Evolutionary conservation across 2,113 vertebrate genomes (phyloP).

Genomic region (Apodemus speciosus): DNA sequence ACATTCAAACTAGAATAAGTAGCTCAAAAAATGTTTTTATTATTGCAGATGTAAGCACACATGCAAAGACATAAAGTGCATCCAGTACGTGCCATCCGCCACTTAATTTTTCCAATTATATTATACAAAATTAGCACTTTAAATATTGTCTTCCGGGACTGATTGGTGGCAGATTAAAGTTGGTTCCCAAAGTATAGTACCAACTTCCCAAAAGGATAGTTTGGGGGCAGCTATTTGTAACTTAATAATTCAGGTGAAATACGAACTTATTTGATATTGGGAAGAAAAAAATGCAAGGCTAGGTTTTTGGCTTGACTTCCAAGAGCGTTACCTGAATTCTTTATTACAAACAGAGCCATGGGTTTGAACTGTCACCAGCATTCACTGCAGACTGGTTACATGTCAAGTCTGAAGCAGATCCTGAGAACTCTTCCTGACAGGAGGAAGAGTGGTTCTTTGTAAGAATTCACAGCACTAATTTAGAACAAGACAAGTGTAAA

Average conservation of each 20-base stretch:
- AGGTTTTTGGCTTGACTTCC: neutral
- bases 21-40: neutral
- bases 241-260: neutral
- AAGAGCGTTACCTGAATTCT: neutral
- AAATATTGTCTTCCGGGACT: neutral
- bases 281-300: neutral
- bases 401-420: neutral
- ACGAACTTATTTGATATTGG: neutral
- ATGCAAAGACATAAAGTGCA: neutral
- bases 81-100: neutral
- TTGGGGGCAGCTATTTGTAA: neutral
- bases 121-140: neutral
- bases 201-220: neutral
- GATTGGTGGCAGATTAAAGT: neutral
- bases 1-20: neutral
- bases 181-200: neutral
- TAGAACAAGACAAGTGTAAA: neutral
- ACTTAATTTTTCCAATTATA: neutral
- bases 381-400: neutral
- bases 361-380: neutral
- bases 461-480: neutral
- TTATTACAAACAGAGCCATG: neutral
- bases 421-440: neutral
- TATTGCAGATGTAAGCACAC: neutral
- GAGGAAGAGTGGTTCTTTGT: neutral